Conservation (phyloP, 1,140 invertebrate genomes). For the Diprion similis region DNA sequence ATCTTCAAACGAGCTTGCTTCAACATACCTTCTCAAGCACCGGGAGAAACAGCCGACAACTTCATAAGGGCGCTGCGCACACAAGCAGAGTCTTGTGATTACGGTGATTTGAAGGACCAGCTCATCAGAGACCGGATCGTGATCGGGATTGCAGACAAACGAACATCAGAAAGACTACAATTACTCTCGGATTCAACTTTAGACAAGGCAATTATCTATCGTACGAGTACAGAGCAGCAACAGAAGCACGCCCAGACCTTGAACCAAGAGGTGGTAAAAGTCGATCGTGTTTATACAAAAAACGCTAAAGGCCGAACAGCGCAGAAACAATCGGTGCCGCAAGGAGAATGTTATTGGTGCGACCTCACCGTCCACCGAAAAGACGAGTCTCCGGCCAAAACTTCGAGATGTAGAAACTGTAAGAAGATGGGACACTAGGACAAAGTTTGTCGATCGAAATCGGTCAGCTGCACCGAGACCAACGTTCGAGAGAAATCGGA, state of each 20-base stretch:
- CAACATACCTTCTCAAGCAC: slow-evolving; percentile 43
- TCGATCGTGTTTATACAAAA: slow-evolving; percentile 14
- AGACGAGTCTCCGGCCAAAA: slow-evolving; percentile 22
- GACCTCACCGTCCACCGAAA: slow-evolving; percentile 14
- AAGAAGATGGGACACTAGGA: slow-evolving; percentile 27
- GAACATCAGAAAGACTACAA: slow-evolving; percentile 38
- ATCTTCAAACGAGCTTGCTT: slow-evolving; percentile 50
- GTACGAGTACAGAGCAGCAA: slow-evolving; percentile 33
- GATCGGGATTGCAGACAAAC: slow-evolving; percentile 39
- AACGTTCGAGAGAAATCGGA: background rate
- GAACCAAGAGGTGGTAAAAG: slow-evolving; percentile 3
- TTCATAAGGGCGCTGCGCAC: slow-evolving; percentile 49
- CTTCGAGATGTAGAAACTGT: slow-evolving; percentile 24
- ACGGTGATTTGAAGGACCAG: slow-evolving; percentile 42
- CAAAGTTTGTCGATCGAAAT: slow-evolving; percentile 25
- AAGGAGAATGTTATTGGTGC: slow-evolving; percentile 22
- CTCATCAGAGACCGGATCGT: slow-evolving; percentile 51
- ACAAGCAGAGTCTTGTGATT: slow-evolving; percentile 48
- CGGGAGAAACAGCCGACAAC: slow-evolving; percentile 44
- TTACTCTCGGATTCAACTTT: slow-evolving; percentile 30
- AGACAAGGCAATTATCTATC: slow-evolving; percentile 26
- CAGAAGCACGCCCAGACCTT: slow-evolving; percentile 24
- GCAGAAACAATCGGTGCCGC: slow-evolving; percentile 14
- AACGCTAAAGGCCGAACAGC: slow-evolving; percentile 13
- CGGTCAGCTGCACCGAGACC: slow-evolving; percentile 10